Evolutionary conservation across 37 sponge, comb jelly and placozoan genomes (phyloP).

Genomic region (Haliclona indistincta): DNA sequence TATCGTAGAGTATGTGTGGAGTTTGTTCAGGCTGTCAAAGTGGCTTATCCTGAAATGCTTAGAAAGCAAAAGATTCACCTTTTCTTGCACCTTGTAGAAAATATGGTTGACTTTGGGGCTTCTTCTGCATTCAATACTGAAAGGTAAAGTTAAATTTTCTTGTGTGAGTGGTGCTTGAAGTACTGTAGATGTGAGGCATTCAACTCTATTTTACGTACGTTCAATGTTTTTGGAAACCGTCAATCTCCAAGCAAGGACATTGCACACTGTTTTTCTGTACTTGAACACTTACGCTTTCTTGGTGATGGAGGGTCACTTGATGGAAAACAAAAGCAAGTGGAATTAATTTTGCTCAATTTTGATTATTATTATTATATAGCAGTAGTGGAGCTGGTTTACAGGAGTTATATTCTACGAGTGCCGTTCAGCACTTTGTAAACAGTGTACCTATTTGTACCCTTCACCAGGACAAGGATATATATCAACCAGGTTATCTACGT

Average conservation of each 20-base stretch:
- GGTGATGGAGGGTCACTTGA: neutral
- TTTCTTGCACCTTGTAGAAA: constrained; percentile 38
- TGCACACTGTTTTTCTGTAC: neutral
- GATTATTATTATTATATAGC: too few species aligned
- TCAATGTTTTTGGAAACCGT: constrained; percentile 1
- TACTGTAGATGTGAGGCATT: constrained; percentile 1
- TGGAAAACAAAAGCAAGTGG: too few species aligned
- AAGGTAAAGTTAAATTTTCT: too few species aligned
- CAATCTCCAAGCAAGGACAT: constrained; percentile 10
- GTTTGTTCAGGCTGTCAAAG: constrained; percentile 26
- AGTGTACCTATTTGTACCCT: too few species aligned
- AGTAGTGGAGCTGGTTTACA: too few species aligned
- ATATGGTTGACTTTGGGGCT: constrained; percentile 48
- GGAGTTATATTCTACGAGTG: too few species aligned
- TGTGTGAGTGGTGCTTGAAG: too few species aligned
- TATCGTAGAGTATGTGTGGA: neutral
- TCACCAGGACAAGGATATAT: too few species aligned
- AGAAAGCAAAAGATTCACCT: constrained; percentile 43
- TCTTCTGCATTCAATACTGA: constrained; percentile 40
- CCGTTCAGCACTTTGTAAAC: too few species aligned
- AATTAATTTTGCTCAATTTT: too few species aligned
- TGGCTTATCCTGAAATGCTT: neutral
- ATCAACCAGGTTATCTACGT: too few species aligned
- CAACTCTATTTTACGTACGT: neutral
- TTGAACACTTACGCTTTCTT: constrained; percentile 1